Evolutionary conservation across 2,888 invertebrate genomes (phyloP), one percentile per base, ranked within the genome.

Genomic region (Hoplodrina blanda): DNA sequence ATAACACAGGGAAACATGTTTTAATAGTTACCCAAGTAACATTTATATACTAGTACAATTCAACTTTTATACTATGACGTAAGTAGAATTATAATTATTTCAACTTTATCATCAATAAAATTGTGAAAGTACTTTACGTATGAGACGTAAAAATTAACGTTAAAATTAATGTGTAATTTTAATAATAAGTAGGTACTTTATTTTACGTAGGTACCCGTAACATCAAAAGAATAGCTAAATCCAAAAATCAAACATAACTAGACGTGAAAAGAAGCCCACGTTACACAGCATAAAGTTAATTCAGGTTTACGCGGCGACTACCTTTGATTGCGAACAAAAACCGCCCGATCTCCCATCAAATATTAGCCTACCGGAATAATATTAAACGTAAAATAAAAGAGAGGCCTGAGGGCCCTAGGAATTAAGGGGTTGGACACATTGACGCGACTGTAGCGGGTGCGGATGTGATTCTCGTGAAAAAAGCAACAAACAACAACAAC

Each of bases 251-350:
- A 63, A 68, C 49, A 64, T 49, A 53, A 19, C 49, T 53, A 64
- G 55, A 69, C 15, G 20, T 53, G 25, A 70, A 70, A 44, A 66
- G 37, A 66, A 52, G n/a, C 25, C 46, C 17, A 20, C 49, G 33
- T 50, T 72, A 46, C 30, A 49, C 44, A 65, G 19, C 57, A 53
- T 52, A 64, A 78, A 71, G 55, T 71, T 71, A 71, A 80, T 76
- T 67, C 64, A 52, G 62, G 60, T 79, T 78, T 68, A 60, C 20
- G 61, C 49, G 49, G 62, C 52, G 68, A 77, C 62, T 78, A 81
- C 78, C 73, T 78, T 78, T 78, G 78, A 81, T 80, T 79, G 80
- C 70, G 80, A 78, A 75, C 79, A 80, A 79, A 76, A 82, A 82
- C 80, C 82, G 65, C 69, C 79, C 64, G 64, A 81, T 81, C 80